Conservation (phyloP, 2,113 vertebrate genomes). For the Callionymus lyra region DNA sequence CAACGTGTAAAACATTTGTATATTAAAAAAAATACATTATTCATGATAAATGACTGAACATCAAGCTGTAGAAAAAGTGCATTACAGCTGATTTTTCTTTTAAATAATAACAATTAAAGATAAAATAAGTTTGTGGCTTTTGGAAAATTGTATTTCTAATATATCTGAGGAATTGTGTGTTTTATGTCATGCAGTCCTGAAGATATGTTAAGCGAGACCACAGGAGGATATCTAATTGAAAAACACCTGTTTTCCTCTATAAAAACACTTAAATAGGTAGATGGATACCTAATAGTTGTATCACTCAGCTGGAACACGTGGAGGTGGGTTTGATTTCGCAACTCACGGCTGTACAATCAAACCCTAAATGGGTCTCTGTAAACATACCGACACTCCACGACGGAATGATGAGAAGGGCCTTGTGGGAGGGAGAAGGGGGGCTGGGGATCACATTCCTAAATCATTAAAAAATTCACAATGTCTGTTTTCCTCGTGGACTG, state of each 20-base stretch:
- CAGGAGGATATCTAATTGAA: not conserved
- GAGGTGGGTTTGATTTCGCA: conserved; percentile 24
- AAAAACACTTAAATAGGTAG: conserved; percentile 23
- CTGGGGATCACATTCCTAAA: conserved; percentile 33
- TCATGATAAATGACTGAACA: conserved; percentile 53
- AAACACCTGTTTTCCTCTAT: conserved; percentile 22
- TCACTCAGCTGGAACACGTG: conserved; percentile 8
- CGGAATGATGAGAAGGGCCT: conserved; percentile 15
- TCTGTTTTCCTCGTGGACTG: conserved; percentile 48
- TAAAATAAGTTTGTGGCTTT: too few relatives aligned
- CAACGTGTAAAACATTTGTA: conserved; percentile 32
- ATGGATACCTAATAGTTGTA: conserved; percentile 19
- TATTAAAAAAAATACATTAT: conserved; percentile 60
- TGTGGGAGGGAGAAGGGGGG: not conserved
- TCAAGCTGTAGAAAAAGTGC: conserved; percentile 65
- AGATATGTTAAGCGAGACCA: conserved; percentile 13
- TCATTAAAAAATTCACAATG: conserved; percentile 49
- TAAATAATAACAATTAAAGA: too few relatives aligned
- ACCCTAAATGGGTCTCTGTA: conserved; percentile 39
- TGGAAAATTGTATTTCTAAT: too few relatives aligned
- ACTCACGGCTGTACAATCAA: conserved; percentile 53
- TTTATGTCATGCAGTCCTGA: conserved; percentile 40
- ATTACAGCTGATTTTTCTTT: conserved; percentile 45
- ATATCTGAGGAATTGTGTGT: not conserved
- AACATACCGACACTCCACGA: conserved; percentile 45